Base-by-base conservation (phyloP, 2,797 vertebrate genomes). In the Botia almorhae region DNA sequence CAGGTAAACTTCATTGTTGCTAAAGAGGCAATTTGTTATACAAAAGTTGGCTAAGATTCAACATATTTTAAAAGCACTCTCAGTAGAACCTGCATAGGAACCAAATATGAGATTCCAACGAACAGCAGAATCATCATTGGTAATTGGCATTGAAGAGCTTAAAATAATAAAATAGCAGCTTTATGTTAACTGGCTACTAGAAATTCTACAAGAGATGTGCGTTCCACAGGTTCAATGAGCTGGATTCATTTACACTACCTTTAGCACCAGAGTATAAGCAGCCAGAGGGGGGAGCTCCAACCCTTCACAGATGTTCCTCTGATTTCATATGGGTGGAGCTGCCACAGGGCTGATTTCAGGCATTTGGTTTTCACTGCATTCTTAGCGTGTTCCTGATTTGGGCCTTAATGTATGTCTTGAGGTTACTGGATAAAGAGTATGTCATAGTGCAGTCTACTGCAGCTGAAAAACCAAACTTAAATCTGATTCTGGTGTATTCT, bases 211-310 rank as follows among this genome's bases (percentile, higher is more conserved):
- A 1, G 17, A 10, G 6, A 58, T 46, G 13, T 55, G 7, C 10
- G 53, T 65, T 64, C 16, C 6, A 43, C n/a, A 64, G 46, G 63
- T 19, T 50, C 23, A 46, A 1, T 48, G 2, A 61, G 17, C 19
- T 48, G 4, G 58, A 11, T n/a, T 10, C 17, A 68, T 63, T 71
- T 29, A 26, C 48, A 13, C 23, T 69, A 8, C 19, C n/a, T 46
- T 46, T 46, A 43, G 10, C 29, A 36, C 17, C 19, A 55, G 11
- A 29, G 48, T n/a, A 12, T 36, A 23, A 80, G 33, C 65, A 71
- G 72, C 67, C 82, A 75, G 60, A 70, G 74, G 81, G 82, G 67
- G 82, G 82, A 69, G 82, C 82, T 78, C 71, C 50, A 65, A 73
- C 21, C 23, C 77, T 80, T 53, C 4, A 63, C 13, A 12, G 39